These are phyloP conservation scores for Carassius carassius DNA, from an alignment of 2,113 vertebrate species.

Conservation along the genomic window DNA sequence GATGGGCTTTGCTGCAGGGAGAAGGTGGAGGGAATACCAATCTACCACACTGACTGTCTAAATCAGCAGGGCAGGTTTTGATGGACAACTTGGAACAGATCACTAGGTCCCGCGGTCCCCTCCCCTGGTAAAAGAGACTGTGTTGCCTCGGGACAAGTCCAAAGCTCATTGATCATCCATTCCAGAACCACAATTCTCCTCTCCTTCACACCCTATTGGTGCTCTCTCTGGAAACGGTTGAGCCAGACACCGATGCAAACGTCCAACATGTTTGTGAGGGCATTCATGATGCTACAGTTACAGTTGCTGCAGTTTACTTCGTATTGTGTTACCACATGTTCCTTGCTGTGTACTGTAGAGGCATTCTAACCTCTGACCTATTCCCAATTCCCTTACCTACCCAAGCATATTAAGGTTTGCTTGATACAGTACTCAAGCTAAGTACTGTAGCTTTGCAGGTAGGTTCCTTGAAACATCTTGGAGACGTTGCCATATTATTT, in stretches of 20 bases:
- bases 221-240: slow-evolving; percentile 45
- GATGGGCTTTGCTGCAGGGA: slow-evolving; percentile 68
- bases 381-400: no score
- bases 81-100: slow-evolving; percentile 68
- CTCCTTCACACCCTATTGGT: slow-evolving; percentile 22
- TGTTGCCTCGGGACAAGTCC: slow-evolving; percentile 66
- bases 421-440: no score
- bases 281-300: neutral
- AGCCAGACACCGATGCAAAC: slow-evolving; percentile 42
- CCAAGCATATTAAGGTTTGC: no score
- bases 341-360: neutral
- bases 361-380: slow-evolving; percentile 37
- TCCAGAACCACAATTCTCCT: slow-evolving; percentile 9
- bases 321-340: neutral
- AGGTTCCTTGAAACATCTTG: no score
- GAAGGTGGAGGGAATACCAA: slow-evolving; percentile 56
- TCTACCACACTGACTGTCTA: slow-evolving; percentile 42
- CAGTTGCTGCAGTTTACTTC: neutral
- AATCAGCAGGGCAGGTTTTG: slow-evolving; percentile 63
- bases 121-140: slow-evolving; percentile 66
- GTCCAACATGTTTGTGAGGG: neutral
- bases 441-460: no score
- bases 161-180: slow-evolving; percentile 65
- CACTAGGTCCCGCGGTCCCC: slow-evolving; percentile 62
- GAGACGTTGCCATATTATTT: no score